phyloP scores from a whole-genome alignment of 2,797 vertebrate genomes.

The Urocyon cinereoargenteus region DNA sequence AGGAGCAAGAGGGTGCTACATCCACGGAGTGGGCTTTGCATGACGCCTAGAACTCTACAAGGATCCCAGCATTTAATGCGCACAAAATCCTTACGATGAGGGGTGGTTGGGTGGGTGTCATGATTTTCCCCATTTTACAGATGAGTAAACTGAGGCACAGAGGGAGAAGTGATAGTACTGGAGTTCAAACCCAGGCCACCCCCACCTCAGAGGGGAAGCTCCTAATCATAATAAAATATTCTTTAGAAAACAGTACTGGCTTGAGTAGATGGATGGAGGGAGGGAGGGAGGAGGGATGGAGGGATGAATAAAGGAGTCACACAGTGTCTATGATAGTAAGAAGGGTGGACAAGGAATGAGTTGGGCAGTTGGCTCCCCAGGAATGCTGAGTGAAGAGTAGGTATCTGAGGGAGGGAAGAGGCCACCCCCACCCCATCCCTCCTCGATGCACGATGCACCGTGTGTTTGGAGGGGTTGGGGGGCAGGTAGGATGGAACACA shows the following conservation, averaged over 20 bases:
- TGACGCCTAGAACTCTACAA: neutral
- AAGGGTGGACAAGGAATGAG: neutral
- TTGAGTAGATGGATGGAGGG: neutral
- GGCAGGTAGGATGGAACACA: neutral
- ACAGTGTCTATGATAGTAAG: neutral
- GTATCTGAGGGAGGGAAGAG: neutral
- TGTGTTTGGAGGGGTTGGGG: fast-evolving
- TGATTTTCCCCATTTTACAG: neutral
- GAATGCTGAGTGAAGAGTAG: neutral
- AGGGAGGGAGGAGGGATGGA: neutral
- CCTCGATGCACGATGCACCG: neutral
- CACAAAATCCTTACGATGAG: neutral
- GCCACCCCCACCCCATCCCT: too few relatives aligned
- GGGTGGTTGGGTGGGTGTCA: too few relatives aligned
- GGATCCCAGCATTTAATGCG: neutral
- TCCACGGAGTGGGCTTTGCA: neutral
- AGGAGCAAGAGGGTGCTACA: too few relatives aligned
- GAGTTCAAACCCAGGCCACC: neutral
- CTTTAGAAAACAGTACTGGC: neutral
- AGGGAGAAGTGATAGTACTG: neutral
- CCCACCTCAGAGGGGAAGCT: neutral
- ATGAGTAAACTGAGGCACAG: neutral
- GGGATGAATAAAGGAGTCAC: neutral
- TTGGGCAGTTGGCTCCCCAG: neutral
- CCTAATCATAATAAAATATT: neutral